Evolutionary conservation across 2,113 vertebrate species (phyloP), one percentile per base, ranked within the genome.

Genomic region (Neotoma lepida): DNA sequence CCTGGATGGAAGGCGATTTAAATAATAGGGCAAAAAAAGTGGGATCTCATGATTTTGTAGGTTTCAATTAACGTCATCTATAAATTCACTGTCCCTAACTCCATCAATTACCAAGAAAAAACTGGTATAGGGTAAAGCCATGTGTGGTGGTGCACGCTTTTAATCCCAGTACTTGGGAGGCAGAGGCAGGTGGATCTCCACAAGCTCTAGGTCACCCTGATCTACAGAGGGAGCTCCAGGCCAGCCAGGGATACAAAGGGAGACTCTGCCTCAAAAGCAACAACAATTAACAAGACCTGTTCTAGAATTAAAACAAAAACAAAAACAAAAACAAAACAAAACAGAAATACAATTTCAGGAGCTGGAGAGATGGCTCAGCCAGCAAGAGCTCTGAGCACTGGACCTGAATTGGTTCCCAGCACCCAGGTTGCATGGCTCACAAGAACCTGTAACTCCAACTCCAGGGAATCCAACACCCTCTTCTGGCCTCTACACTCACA

Each of bases 11-110:
- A 49, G 44, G 41, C 81, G 44, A 91, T 94, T 92, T 88, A 91
- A 88, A 87, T 77, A 49, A 86, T 58, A 93, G 81, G 64, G 22
- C 8, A 88, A 94, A 95, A 51, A 49, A 86, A 93, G 51, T 70
- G 41, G 93, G 35, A 81, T 81, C 54, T 95, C 20, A 58, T 86
- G 35, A 84, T 86, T 96, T 93, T 86, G 7, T 77, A 44, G 44
- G 54, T 97, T 95, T 96, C 86, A 90, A 63, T 94, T 80, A 93
- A 76, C 54, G 86, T 58, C 78, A 87, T 73, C 71, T 86, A 49
- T 91, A n/a, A 74, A 93, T 91, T 76, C 15, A 91, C 4, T 58
- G 64, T 49, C 28, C 9, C 89, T 54, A 80, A 66, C 68, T 88
- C 14, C 54, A 89, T 86, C 86, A 86, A 54, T 92, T 61, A 93